Evolutionary conservation across 2,888 invertebrate species (phyloP).

Genomic region (Melinaea menophilus): DNA sequence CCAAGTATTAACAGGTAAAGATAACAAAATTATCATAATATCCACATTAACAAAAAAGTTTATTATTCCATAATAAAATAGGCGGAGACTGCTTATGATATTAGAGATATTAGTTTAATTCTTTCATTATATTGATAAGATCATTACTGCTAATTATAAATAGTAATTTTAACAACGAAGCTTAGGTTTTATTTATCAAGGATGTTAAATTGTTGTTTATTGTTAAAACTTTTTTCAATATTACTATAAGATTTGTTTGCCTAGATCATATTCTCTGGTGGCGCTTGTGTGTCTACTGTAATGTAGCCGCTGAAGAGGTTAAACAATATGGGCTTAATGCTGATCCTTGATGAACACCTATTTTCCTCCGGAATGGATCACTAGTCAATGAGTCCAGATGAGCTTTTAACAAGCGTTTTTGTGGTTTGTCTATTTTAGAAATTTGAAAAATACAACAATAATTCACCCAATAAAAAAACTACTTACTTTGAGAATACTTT

Average conservation of each 20-base stretch:
- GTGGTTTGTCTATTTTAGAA: too few species aligned
- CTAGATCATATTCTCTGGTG: too few species aligned
- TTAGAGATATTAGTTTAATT: not conserved
- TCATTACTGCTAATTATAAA: too few species aligned
- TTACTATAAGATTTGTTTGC: not conserved
- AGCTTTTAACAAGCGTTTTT: too few species aligned
- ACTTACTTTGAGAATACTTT: too few species aligned
- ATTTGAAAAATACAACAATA: too few species aligned
- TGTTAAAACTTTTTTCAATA: not conserved
- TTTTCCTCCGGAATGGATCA: not conserved
- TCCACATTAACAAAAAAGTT: conserved; percentile 15
- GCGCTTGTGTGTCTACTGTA: too few species aligned
- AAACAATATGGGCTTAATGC: not conserved
- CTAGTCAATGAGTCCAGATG: not conserved
- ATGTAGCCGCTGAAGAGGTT: too few species aligned
- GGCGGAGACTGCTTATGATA: not conserved
- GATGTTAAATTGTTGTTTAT: too few species aligned
- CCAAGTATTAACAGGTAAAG: conserved; percentile 20
- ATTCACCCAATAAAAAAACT: too few species aligned
- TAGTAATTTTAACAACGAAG: too few species aligned
- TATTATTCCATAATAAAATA: not conserved
- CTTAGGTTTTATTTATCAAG: too few species aligned
- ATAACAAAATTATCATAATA: conserved; percentile 28
- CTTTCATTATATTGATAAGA: not conserved
- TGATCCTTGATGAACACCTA: not conserved